Percentiles rank a stretch among this genome's conserved stretches.
These are phyloP conservation scores for Acanthurus leucopareius DNA, from an alignment of 2,797 vertebrate genomes.

Conservation along the genomic window DNA sequence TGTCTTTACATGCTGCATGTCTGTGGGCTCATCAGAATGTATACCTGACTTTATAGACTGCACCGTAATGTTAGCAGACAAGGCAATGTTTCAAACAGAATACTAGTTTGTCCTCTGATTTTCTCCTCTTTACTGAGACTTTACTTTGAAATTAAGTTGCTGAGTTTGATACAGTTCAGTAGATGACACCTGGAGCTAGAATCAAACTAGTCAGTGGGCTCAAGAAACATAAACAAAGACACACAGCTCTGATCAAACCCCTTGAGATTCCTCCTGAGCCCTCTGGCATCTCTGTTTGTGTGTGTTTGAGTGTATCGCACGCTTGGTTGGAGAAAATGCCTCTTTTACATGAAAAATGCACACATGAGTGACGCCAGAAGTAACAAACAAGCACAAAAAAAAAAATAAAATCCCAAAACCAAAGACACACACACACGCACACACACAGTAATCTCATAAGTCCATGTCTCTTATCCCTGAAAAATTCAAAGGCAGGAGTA, in stretches of 20 bases:
- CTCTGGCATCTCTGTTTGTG: constrained; percentile 36
- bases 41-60: too few relatives aligned
- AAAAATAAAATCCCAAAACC: constrained; percentile 35
- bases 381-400: constrained; percentile 57
- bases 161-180: constrained; percentile 62
- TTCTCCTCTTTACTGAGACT: constrained; percentile 49
- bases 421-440: not conserved
- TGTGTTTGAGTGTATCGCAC: constrained; percentile 44
- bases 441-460: constrained; percentile 16
- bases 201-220: constrained; percentile 58
- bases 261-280: constrained; percentile 53
- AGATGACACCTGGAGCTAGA: constrained; percentile 68
- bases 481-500: constrained; percentile 41
- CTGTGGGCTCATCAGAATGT: too few relatives aligned
- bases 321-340: constrained; percentile 67
- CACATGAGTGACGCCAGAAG: constrained; percentile 60
- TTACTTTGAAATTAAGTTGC: constrained; percentile 58
- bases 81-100: not conserved
- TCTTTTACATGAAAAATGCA: constrained; percentile 63
- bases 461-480: constrained; percentile 4
- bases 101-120: constrained; percentile 35
- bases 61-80: too few relatives aligned
- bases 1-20: too few relatives aligned
- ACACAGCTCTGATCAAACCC: constrained; percentile 62
- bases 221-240: constrained; percentile 50